Conservation (phyloP, 2,888 invertebrate genomes). For the Polietes domitor region DNA sequence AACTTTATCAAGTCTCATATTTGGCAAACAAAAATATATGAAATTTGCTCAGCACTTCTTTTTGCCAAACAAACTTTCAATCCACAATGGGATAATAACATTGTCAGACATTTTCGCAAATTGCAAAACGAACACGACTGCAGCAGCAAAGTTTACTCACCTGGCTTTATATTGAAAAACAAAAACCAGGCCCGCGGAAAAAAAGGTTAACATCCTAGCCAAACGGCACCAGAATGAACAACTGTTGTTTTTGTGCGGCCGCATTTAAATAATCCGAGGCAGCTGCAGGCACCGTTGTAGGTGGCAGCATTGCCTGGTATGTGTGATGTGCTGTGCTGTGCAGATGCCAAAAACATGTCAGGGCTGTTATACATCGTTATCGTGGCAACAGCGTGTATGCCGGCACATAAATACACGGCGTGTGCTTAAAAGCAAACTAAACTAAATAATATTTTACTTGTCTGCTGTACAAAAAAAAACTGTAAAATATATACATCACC, state of each 20-base stretch:
- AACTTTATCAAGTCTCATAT: too few species aligned
- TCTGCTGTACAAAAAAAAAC: too few species aligned
- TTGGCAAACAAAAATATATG: too few species aligned
- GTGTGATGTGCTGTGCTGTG: background rate
- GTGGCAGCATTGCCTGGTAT: background rate
- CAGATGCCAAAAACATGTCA: constrained; percentile 33
- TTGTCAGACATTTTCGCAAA: background rate
- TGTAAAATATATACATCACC: too few species aligned
- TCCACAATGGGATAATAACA: background rate
- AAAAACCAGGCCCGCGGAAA: background rate
- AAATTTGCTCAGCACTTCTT: too few species aligned
- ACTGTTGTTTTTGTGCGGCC: background rate
- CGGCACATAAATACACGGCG: background rate
- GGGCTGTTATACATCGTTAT: constrained; percentile 31
- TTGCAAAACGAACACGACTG: background rate
- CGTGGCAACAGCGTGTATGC: background rate
- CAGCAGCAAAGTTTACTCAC: background rate
- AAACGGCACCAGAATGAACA: background rate
- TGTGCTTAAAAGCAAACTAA: background rate
- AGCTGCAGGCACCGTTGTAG: background rate
- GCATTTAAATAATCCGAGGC: constrained; percentile 30
- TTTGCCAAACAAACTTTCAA: background rate
- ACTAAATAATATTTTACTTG: background rate
- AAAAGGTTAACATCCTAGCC: background rate
- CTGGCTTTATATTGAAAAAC: background rate